These are phyloP conservation scores for Eupithecia inturbata DNA, from an alignment of 2,888 invertebrate genomes.

Conservation along the genomic window DNA sequence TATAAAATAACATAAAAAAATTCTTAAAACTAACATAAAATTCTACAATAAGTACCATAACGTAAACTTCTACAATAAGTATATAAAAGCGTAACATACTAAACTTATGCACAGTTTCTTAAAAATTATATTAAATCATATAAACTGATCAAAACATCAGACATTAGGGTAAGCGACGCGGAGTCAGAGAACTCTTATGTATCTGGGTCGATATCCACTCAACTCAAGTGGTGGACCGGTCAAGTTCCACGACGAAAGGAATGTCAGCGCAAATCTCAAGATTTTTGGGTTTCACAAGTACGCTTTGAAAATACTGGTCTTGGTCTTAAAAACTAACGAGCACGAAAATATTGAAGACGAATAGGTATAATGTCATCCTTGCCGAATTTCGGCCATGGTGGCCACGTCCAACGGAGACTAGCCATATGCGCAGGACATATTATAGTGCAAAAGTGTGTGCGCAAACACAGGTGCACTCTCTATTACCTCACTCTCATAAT, in stretches of 20 bases:
- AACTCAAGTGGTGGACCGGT: constrained; percentile 19
- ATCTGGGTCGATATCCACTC: constrained; percentile 36
- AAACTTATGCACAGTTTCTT: no score
- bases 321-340: background rate
- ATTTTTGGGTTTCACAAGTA: constrained; percentile 8
- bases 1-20: no score
- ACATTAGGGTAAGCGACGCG: constrained; percentile 29
- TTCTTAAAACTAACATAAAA: no score
- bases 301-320: background rate
- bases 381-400: background rate
- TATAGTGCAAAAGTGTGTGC: no score
- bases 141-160: background rate
- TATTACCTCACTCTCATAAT: no score
- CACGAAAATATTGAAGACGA: background rate
- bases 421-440: no score
- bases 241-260: constrained; percentile 21
- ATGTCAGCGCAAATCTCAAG: constrained; percentile 26
- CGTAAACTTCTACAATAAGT: no score
- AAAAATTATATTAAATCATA: background rate
- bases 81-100: no score
- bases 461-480: no score
- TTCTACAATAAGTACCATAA: no score
- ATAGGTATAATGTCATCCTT: background rate
- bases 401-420: no score
- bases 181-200: constrained; percentile 23